Evolutionary conservation across 2,888 invertebrate genomes (phyloP).

Genomic region (Petrolisthes cinctipes): DNA sequence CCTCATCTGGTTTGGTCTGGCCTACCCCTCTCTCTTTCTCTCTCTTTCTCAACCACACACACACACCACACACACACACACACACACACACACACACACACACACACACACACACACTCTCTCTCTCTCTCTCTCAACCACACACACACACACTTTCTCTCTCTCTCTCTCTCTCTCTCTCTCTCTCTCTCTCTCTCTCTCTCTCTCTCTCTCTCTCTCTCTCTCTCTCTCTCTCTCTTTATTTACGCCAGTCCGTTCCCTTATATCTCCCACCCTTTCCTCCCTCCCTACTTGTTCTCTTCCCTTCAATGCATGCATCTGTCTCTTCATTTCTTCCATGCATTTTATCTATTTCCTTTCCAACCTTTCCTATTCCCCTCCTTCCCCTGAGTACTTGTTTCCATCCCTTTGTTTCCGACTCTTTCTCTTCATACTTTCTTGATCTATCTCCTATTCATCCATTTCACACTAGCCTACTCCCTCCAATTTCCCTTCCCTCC

Average conservation of each 20-base stretch:
- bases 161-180: background rate
- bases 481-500: background rate
- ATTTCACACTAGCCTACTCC: background rate
- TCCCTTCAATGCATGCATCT: background rate
- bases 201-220: background rate
- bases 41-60: constrained; percentile 29
- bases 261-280: background rate
- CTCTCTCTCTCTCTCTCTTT: background rate
- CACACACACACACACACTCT: background rate
- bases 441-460: background rate
- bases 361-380: too few species aligned
- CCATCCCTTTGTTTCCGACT: background rate
- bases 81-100: constrained; percentile 18
- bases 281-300: background rate
- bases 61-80: constrained; percentile 9
- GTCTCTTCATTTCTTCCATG: background rate
- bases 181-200: constrained; percentile 1
- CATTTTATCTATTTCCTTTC: background rate
- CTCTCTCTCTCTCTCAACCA: too few species aligned
- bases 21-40: background rate
- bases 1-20: background rate
- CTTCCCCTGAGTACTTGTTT: background rate
- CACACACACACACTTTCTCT: background rate
- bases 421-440: background rate
- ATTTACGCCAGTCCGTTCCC: too few species aligned